Percentiles rank a stretch among this genome's conserved stretches.
phyloP scores from a whole-genome alignment of 2,888 invertebrate genomes.

The Apotomis capreana region DNA sequence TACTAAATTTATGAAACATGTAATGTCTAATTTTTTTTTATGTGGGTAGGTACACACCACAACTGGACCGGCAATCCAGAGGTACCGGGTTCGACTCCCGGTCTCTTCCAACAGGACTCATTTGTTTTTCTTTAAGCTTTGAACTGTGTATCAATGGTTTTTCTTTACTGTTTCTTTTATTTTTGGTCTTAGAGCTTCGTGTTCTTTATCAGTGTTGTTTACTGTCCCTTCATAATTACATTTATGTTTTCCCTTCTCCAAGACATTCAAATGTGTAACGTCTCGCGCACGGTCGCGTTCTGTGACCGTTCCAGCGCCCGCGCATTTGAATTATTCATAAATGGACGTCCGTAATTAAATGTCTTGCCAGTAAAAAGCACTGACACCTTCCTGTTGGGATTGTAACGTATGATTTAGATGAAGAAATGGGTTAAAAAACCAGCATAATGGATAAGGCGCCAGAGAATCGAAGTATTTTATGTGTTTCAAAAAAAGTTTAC shows the following conservation, averaged over 20 bases:
- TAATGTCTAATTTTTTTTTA: too few relatives aligned
- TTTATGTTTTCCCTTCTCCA: slow-evolving; percentile 24
- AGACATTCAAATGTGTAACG: slow-evolving; percentile 39
- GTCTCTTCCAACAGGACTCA: too few relatives aligned
- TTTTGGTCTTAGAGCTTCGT: too few relatives aligned
- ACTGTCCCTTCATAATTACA: neutral
- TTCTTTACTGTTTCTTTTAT: too few relatives aligned
- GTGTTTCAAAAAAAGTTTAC: slow-evolving; percentile 3
- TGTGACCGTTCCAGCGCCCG: slow-evolving; percentile 78
- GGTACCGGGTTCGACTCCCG: too few relatives aligned
- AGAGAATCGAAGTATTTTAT: slow-evolving; percentile 39
- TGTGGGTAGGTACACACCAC: too few relatives aligned
- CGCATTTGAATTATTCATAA: slow-evolving; percentile 78
- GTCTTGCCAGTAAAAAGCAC: slow-evolving; percentile 73
- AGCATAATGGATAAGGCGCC: slow-evolving; percentile 37
- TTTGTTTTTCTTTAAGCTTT: too few relatives aligned
- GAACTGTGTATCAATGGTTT: too few relatives aligned
- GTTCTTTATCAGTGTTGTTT: too few relatives aligned
- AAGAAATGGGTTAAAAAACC: slow-evolving; percentile 43
- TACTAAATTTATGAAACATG: too few relatives aligned
- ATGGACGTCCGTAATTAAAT: slow-evolving; percentile 70
- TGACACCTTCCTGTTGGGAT: slow-evolving; percentile 74
- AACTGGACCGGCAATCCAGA: too few relatives aligned
- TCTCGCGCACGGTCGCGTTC: slow-evolving; percentile 72
- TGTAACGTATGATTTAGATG: slow-evolving; percentile 52